Percentiles rank a stretch among this genome's conserved stretches.
Evolutionary conservation across 2,888 invertebrate genomes (phyloP).

Genomic region (Drosophila algonquin): DNA sequence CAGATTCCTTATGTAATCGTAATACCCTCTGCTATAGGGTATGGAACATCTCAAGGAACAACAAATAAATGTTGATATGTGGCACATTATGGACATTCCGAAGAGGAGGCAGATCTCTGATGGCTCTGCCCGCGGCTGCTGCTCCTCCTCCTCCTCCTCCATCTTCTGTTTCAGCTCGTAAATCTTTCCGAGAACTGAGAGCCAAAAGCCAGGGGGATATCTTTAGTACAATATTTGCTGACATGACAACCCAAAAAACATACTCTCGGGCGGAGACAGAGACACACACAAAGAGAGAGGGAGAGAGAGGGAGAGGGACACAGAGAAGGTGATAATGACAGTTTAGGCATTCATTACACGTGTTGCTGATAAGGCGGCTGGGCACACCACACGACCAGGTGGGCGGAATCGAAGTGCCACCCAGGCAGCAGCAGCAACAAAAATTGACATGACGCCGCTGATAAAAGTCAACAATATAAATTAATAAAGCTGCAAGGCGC

Average conservation of each 20-base stretch:
- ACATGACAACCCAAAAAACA: slow-evolving; percentile 77
- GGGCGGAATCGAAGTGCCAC: neutral
- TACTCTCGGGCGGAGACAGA: slow-evolving; percentile 49
- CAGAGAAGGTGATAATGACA: slow-evolving; percentile 76
- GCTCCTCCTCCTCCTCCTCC: slow-evolving; percentile 13
- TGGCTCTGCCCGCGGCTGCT: slow-evolving; percentile 42
- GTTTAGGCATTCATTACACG: slow-evolving; percentile 80
- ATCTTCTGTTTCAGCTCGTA: slow-evolving; percentile 37
- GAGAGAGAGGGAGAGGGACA: neutral
- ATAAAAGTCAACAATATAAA: slow-evolving; percentile 81
- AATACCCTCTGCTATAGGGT: slow-evolving; percentile 30
- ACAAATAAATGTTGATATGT: slow-evolving; percentile 71
- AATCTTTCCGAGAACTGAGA: slow-evolving; percentile 47
- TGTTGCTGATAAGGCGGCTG: slow-evolving; percentile 74
- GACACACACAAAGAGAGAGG: neutral
- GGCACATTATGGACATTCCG: slow-evolving; percentile 62
- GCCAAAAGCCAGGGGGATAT: slow-evolving; percentile 46
- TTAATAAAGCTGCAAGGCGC: slow-evolving; percentile 76
- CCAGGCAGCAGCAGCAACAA: slow-evolving; percentile 23
- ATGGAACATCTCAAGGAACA: slow-evolving; percentile 18
- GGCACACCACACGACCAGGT: slow-evolving; percentile 6
- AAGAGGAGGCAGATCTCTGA: neutral
- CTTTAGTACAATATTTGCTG: slow-evolving; percentile 77
- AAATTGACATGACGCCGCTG: slow-evolving; percentile 71
- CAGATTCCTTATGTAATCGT: slow-evolving; percentile 5